Base-by-base conservation (phyloP, 2,797 vertebrate genomes). In the Urophycis tenuis region DNA sequence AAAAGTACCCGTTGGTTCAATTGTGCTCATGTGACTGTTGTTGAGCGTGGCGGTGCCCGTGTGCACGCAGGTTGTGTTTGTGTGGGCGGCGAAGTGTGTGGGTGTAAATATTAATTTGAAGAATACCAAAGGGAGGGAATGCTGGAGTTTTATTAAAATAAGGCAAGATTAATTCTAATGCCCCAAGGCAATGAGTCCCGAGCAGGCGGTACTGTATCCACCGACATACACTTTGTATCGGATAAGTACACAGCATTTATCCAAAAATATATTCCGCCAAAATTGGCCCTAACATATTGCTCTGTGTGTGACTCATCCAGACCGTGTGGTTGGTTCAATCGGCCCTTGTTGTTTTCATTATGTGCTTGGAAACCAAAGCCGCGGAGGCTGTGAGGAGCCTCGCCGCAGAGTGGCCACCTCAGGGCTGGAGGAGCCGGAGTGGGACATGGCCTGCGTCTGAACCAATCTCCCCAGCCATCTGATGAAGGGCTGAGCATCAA, bases 31-130 rank as follows among this genome's bases (percentile, higher is more conserved):
- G 30, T 8, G 19, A 80, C 81, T 84, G 83, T 81, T 76, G 3
- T 49, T 49, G 41, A 17, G 41, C 2, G 22, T 60, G n/a, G 49
- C 36, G 5, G 36, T 39, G 11, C 36, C 36, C 36, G 64, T 49
- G 34, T 32, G 31, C 35, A 49, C 1, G 73, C 31, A 74, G 70
- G 80, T 79, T 72, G 75, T 79, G 72, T 49, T 71, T 84, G 81
- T 64, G 33, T 49, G 75, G 75, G 77, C n/a, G n/a, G n/a, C n/a
- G n/a, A n/a, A n/a, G n/a, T n/a, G n/a, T 30, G 60, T 81, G 74
- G 81, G 70, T 81, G 73, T 39, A 49, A 19, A 41, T 53, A 32
- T 34, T 29, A 71, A 60, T 60, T 60, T n/a, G 49, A 49, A 22
- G 67, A 12, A 31, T 70, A 33, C 31, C 33, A 6, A 7, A 71